Percentiles rank a stretch among this genome's conserved stretches.
These are phyloP conservation scores for Neofelis nebulosa DNA, from an alignment of 2,113 vertebrate species.

Conservation along the genomic window DNA sequence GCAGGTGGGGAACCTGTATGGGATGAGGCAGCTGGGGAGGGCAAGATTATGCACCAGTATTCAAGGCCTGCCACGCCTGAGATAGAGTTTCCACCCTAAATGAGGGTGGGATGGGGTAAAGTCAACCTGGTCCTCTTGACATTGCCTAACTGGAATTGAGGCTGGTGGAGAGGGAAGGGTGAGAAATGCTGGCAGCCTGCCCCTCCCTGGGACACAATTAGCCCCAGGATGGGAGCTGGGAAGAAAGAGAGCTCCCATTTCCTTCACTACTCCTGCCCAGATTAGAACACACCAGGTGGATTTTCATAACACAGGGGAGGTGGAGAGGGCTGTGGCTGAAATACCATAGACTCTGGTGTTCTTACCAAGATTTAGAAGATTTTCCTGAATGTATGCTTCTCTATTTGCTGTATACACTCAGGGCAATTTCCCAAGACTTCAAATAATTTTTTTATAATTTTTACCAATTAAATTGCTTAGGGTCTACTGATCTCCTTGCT, in stretches of 20 bases:
- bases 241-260: neutral
- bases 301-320: neutral
- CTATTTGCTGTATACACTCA: neutral
- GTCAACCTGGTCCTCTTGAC: neutral
- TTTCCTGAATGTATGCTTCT: neutral
- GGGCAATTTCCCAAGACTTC: conserved; percentile 21
- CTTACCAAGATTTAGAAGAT: neutral
- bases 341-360: neutral
- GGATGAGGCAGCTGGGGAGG: neutral
- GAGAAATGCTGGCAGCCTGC: neutral
- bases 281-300: neutral
- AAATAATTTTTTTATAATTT: neutral
- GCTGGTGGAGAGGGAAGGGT: neutral
- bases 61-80: neutral
- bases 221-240: neutral
- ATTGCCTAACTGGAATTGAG: neutral
- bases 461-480: neutral
- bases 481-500: neutral
- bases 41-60: neutral
- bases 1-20: neutral
- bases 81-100: neutral
- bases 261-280: neutral
- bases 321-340: neutral
- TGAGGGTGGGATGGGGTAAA: neutral
- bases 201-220: neutral